Percentiles rank a stretch among this genome's conserved stretches.
phyloP scores from a whole-genome alignment of 2,113 vertebrate genomes.

The Hydrolagus affinis region DNA sequence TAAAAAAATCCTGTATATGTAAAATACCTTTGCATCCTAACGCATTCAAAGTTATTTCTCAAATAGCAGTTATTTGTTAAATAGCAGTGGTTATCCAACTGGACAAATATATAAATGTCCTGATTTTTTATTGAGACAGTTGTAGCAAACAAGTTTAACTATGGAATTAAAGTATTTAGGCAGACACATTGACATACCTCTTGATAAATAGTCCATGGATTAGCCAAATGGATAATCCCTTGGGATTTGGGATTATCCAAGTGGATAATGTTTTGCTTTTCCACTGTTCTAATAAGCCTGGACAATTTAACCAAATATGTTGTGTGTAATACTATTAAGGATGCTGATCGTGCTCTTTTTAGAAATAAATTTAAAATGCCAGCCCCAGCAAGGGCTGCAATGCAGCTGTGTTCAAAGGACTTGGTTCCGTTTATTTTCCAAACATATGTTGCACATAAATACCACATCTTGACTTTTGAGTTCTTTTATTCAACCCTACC shows the following conservation, averaged over 20 bases:
- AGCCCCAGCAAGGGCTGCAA: neutral
- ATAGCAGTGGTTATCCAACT: neutral
- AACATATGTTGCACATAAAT: conserved; percentile 16
- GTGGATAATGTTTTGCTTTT: neutral
- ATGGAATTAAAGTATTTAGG: neutral
- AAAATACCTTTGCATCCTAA: neutral
- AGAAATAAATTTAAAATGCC: neutral
- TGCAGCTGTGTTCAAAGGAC: conserved; percentile 24
- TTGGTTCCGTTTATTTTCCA: conserved; percentile 21
- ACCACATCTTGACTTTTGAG: neutral
- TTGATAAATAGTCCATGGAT: neutral
- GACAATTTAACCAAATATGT: neutral
- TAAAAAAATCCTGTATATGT: neutral
- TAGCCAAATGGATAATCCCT: too few species aligned
- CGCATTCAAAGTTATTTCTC: neutral
- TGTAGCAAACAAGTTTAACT: neutral
- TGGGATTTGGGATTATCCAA: too few species aligned
- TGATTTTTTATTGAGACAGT: too few species aligned
- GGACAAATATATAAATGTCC: neutral
- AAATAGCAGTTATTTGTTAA: neutral
- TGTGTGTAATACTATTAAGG: neutral
- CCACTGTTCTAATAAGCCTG: neutral
- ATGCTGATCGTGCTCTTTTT: neutral
- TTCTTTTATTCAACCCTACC: neutral
- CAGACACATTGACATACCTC: neutral